phyloP scores from a whole-genome alignment of 2,888 invertebrate species.

The Agrotis segetum region DNA sequence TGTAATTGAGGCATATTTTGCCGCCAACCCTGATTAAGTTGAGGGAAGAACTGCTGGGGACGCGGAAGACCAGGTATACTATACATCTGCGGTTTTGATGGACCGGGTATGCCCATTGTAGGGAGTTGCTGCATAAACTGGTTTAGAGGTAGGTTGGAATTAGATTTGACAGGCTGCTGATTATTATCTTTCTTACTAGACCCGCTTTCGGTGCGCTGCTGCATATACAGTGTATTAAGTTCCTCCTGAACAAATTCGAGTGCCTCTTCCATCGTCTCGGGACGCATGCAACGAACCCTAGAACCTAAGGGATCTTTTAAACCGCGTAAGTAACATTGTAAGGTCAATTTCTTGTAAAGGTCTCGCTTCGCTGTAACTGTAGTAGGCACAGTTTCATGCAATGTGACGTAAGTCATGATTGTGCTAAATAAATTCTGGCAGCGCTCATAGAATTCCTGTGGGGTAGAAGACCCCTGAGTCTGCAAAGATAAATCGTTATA shows the following conservation, averaged over 20 bases:
- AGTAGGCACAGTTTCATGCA: background rate
- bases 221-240: background rate
- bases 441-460: background rate
- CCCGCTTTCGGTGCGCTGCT: too few relatives aligned
- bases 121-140: too few relatives aligned
- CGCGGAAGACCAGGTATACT: too few relatives aligned
- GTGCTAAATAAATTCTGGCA: background rate
- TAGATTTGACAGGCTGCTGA: too few relatives aligned
- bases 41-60: too few relatives aligned
- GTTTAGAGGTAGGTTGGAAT: too few relatives aligned
- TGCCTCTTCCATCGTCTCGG: conserved; percentile 24
- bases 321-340: conserved; percentile 60
- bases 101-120: too few relatives aligned
- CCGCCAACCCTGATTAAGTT: too few relatives aligned
- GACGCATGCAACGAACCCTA: conserved; percentile 64
- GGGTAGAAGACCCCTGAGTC: background rate
- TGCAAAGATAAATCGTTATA: background rate
- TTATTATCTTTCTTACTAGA: too few relatives aligned
- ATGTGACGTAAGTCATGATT: conserved; percentile 3
- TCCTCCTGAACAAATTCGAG: background rate
- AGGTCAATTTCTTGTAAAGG: conserved; percentile 58
- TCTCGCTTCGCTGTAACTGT: conserved; percentile 37
- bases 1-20: too few relatives aligned
- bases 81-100: too few relatives aligned
- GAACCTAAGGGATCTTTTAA: conserved; percentile 59